Percentiles rank a stretch among this genome's conserved stretches.
Conservation (phyloP, 2,113 vertebrate genomes). For the Balaeniceps rex region DNA sequence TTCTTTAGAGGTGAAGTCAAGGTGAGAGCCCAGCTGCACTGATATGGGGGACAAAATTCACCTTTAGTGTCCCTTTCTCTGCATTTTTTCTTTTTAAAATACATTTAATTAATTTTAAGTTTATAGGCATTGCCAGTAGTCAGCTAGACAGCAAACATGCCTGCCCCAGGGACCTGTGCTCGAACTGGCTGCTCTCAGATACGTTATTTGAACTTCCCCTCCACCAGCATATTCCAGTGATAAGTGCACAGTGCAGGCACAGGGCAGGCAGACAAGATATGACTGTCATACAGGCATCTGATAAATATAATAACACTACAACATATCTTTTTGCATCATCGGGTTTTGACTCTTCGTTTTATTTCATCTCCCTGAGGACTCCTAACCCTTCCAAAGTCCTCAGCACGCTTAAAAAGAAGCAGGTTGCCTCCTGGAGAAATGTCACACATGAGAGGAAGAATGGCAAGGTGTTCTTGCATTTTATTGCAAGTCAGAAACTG, state of each 20-base stretch:
- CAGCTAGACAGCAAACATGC: not conserved
- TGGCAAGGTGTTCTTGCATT: not conserved
- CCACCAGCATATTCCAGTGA: not conserved
- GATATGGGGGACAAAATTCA: not conserved
- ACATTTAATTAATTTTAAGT: not conserved
- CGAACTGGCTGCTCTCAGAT: not conserved
- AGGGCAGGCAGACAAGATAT: not conserved
- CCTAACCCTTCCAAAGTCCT: not conserved
- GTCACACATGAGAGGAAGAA: not conserved
- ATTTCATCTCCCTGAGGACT: not conserved
- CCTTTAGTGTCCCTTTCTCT: not conserved
- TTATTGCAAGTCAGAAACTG: not conserved
- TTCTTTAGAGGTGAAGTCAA: not conserved
- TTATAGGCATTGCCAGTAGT: not conserved
- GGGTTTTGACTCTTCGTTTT: not conserved
- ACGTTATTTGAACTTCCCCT: not conserved
- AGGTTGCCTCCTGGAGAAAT: not conserved
- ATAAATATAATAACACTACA: not conserved
- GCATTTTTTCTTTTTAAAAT: not conserved
- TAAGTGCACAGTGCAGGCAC: not conserved
- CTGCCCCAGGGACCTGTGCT: not conserved
- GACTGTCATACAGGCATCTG: not conserved
- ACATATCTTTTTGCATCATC: not conserved
- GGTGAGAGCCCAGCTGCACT: not conserved
- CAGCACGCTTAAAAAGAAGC: not conserved